A percentile compares a stretch with the other conserved stretches of the same genome.
phyloP scores from a whole-genome alignment of 2,797 vertebrate species.

The Lagocephalus sceleratus region DNA sequence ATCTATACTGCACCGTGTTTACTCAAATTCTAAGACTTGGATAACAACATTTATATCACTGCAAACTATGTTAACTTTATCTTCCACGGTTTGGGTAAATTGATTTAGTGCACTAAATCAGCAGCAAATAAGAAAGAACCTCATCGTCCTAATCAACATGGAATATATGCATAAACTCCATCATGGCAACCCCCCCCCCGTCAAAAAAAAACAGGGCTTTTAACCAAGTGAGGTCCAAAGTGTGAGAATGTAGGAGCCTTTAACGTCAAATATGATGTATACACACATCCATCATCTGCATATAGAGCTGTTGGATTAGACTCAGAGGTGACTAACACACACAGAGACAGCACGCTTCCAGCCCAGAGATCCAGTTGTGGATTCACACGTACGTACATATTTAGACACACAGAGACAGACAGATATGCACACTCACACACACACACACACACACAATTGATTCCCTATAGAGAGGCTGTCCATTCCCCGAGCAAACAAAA shows the following conservation, averaged over 20 bases:
- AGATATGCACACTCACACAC: not conserved
- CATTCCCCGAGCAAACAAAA: slow-evolving; percentile 10
- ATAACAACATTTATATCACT: no score
- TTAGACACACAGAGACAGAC: not conserved
- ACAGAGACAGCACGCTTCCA: no score
- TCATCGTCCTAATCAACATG: no score
- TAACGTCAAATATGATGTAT: not conserved
- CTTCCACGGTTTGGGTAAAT: no score
- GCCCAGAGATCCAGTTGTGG: no score
- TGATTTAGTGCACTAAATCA: no score
- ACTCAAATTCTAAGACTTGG: no score
- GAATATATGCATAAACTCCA: not conserved
- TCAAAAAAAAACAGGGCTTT: no score
- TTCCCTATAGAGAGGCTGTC: slow-evolving; percentile 7
- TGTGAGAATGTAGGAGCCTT: not conserved
- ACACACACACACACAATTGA: not conserved
- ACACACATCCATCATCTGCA: not conserved
- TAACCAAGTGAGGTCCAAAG: no score
- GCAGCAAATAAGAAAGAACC: no score
- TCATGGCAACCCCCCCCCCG: not conserved
- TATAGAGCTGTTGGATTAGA: not conserved
- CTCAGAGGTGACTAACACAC: not conserved
- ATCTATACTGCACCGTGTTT: no score
- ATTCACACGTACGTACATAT: not conserved
- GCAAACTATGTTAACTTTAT: no score